These are phyloP conservation scores for Metellina segmentata DNA, from an alignment of 2,888 invertebrate genomes.

Conservation along the genomic window DNA sequence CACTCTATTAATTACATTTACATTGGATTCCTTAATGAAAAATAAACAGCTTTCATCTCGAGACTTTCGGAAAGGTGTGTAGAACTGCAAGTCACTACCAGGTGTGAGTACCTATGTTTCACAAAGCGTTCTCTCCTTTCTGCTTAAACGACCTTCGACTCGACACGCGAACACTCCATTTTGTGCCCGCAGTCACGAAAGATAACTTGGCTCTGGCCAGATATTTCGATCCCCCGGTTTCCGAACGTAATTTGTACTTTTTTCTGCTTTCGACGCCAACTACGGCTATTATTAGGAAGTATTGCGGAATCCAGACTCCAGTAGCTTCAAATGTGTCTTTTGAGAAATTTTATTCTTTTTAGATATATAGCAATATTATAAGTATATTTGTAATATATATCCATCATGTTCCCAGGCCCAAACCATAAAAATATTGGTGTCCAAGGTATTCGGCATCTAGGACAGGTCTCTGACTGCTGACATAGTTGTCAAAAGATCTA, in stretches of 20 bases:
- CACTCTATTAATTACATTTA: background rate
- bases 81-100: background rate
- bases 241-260: constrained; percentile 9
- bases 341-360: too few species aligned
- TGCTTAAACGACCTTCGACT: constrained; percentile 33
- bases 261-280: background rate
- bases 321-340: too few species aligned
- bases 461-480: too few species aligned
- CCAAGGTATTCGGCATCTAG: too few species aligned
- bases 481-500: too few species aligned
- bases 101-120: constrained; percentile 25
- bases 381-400: too few species aligned
- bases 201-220: background rate
- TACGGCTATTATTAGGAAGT: too few species aligned
- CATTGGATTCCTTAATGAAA: background rate
- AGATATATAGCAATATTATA: too few species aligned
- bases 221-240: constrained; percentile 7
- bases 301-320: too few species aligned
- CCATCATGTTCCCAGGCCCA: too few species aligned
- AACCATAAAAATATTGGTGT: too few species aligned
- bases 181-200: constrained; percentile 32
- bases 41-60: background rate
- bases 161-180: constrained; percentile 25
- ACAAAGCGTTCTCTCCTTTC: constrained; percentile 14
- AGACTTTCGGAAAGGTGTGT: background rate